Evolutionary conservation across 2,797 vertebrate genomes (phyloP), one percentile per base, ranked within the genome.

Genomic region (Falco peregrinus): DNA sequence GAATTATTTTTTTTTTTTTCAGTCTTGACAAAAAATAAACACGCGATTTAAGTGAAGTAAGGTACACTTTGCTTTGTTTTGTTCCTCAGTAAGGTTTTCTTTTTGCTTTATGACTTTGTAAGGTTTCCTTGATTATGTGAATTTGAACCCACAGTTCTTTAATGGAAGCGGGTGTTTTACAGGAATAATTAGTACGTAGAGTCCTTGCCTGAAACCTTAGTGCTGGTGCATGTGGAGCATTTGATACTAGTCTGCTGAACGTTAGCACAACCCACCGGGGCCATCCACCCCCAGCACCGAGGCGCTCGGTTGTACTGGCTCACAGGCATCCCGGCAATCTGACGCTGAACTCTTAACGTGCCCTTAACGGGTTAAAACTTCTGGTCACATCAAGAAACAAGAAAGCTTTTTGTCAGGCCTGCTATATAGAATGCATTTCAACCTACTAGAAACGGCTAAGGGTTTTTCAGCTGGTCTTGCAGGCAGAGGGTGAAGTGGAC

Each of bases 1-100:
- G 95, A 68, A 91, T 69, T 88, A 41, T 35, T 74, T 60, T 61
- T 37, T 83, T 90, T 74, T 56, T 91, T 95, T 84, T 25, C 84
- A 87, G 92, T 96, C 83, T 97, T 97, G 98, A 97, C 90, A 95
- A 95, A 95, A 98, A 98, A 98, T 98, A 98, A 98, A 98, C 96
- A 95, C 95, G 89, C 28, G 61, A 96, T 97, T 97, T 97, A 97
- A 97, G 96, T 97, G 96, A 98, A 97, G 97, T 96, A 96, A 98
- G 97, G 96, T 97, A 97, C 96, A 97, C 95, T 97, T 97, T 96
- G 96, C 96, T 97, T 97, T 93, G 95, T 90, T 98, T 97, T 96
- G 76, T 97, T 97, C 94, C 97, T 97, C 95, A 87, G 87, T 96
- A 94, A 96, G 92, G 45, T 74, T 95, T 95, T 71, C 47, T 95